A percentile compares a stretch with the other conserved stretches of the same genome.
phyloP scores from a whole-genome alignment of 1,140 invertebrate species.

The Patella vulgata region DNA sequence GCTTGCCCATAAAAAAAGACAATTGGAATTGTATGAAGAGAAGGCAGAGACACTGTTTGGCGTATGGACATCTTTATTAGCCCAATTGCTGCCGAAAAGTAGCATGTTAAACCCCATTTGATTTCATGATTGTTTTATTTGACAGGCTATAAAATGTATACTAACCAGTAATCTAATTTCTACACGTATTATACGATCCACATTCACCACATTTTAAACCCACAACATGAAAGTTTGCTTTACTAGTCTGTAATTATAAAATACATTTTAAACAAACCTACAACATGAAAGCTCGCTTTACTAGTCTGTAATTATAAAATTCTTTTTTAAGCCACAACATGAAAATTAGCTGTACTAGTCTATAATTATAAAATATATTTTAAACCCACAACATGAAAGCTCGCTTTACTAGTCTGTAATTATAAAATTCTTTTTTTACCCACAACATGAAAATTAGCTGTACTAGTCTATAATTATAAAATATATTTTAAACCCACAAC shows the following conservation, averaged over 20 bases:
- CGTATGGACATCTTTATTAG: no score
- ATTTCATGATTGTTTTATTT: no score
- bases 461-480: background rate
- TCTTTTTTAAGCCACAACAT: background rate
- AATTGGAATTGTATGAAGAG: no score
- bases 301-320: background rate
- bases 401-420: conserved; percentile 79
- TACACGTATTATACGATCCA: conserved; percentile 83
- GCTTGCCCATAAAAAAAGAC: no score
- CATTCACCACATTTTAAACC: conserved; percentile 85
- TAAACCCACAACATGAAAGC: conserved; percentile 85
- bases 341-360: background rate
- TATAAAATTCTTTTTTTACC: no score
- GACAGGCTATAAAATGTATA: no score
- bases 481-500: background rate
- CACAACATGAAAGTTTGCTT: conserved; percentile 84
- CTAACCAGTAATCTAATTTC: no score
- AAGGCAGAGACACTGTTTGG: no score
- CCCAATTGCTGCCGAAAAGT: no score
- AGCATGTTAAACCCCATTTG: no score
- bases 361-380: no score
- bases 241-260: conserved; percentile 78
- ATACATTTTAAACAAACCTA: no score
- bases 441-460: conserved; percentile 11
- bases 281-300: conserved; percentile 10